Percentiles rank a stretch among this genome's conserved stretches.
phyloP scores from a whole-genome alignment of 2,113 vertebrate species.

The Danio rerio region DNA sequence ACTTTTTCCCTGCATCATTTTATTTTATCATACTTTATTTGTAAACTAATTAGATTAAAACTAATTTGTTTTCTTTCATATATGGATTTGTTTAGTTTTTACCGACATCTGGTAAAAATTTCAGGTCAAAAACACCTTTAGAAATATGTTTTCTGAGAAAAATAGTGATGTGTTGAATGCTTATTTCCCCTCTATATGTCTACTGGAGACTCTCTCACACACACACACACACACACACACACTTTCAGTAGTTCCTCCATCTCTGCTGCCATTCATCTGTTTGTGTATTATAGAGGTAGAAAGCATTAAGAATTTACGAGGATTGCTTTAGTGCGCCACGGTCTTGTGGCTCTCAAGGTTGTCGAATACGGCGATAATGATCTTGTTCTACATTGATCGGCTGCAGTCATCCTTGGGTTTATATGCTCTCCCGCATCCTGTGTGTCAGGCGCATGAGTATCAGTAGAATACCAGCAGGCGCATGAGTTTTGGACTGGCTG shows the following conservation, averaged over 20 bases:
- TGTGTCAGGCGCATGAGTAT: neutral
- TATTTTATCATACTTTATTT: no score
- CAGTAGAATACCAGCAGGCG: neutral
- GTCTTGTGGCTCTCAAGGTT: constrained; percentile 2
- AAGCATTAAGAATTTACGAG: constrained; percentile 37
- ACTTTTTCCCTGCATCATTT: no score
- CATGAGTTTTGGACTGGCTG: neutral
- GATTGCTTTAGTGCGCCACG: constrained; percentile 19
- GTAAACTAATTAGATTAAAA: no score
- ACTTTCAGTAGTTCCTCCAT: neutral
- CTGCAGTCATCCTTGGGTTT: neutral
- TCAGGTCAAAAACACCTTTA: no score
- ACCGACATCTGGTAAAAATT: no score
- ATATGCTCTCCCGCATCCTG: constrained; percentile 5
- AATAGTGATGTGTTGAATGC: no score
- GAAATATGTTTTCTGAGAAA: no score
- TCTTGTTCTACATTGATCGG: constrained; percentile 26
- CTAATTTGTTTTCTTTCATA: no score
- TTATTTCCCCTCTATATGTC: neutral
- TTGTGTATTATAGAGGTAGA: constrained; percentile 25
- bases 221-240: neutral
- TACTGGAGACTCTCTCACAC: neutral
- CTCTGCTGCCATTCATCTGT: constrained; percentile 24
- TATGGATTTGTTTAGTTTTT: no score
- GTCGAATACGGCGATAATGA: constrained; percentile 27